Conservation (phyloP, 2,797 vertebrate genomes). For the Tympanoctomys barrerae region DNA sequence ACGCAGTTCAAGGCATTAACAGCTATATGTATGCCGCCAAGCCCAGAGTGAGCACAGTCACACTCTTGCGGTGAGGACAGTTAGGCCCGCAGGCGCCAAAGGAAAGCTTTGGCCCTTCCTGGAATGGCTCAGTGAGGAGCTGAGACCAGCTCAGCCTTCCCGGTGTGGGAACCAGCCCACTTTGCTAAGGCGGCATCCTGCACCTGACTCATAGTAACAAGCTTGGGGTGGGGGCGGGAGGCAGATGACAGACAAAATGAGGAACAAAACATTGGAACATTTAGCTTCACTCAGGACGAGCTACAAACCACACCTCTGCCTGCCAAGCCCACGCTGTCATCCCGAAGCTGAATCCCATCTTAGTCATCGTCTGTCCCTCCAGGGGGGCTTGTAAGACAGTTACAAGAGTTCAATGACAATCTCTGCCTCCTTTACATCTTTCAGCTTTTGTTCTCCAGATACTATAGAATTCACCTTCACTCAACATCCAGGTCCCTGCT, state of each 20-base stretch:
- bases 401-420: constrained; percentile 86
- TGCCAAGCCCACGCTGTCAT: constrained; percentile 85
- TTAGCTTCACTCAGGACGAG: constrained; percentile 84
- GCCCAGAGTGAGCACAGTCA: neutral
- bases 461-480: constrained; percentile 81
- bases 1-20: neutral
- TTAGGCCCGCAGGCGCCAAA: neutral
- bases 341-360: constrained; percentile 80
- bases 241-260: constrained; percentile 81
- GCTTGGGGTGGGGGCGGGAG: neutral
- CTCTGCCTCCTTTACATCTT: constrained; percentile 82
- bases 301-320: constrained; percentile 85
- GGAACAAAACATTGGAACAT: constrained; percentile 80
- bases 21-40: neutral
- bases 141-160: neutral
- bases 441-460: constrained; percentile 82
- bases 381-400: constrained; percentile 85
- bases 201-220: constrained; percentile 82
- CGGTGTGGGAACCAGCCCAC: neutral
- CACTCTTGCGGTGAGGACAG: neutral
- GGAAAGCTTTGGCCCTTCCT: neutral
- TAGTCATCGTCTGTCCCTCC: constrained; percentile 86
- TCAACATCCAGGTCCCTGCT: constrained; percentile 67
- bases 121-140: neutral
- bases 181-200: constrained; percentile 37